phyloP scores from a whole-genome alignment of 2,113 vertebrate species.

The Onychorhynchus coronatus region DNA sequence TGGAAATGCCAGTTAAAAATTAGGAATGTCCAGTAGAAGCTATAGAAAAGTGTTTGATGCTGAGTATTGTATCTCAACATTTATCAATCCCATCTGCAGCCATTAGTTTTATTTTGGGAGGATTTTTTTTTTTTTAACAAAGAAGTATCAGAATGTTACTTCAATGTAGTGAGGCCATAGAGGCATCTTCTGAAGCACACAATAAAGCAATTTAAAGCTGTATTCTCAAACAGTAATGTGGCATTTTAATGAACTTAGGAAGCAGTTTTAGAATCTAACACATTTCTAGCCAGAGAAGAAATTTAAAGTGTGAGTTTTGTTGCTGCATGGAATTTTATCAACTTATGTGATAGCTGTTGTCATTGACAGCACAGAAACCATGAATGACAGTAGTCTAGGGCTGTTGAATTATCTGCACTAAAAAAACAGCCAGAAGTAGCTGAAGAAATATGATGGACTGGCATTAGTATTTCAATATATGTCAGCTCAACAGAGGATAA shows the following conservation, averaged over 20 bases:
- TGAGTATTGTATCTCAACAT: background rate
- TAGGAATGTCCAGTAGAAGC: background rate
- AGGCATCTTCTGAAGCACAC: accelerated
- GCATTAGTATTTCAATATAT: background rate
- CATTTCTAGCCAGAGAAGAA: background rate
- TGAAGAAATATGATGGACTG: background rate
- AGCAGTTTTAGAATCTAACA: background rate
- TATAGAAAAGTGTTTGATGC: background rate
- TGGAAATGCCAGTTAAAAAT: background rate
- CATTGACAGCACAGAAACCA: background rate
- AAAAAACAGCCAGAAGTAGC: background rate
- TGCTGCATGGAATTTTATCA: background rate
- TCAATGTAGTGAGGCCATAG: background rate
- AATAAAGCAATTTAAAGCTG: background rate
- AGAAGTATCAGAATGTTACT: background rate
- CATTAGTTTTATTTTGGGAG: background rate
- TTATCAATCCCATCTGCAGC: background rate
- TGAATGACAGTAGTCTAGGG: background rate
- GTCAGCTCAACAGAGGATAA: background rate
- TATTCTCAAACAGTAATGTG: background rate
- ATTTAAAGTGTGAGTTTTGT: background rate
- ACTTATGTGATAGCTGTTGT: background rate
- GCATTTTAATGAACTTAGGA: background rate
- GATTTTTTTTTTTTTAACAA: background rate
- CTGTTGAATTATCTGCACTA: background rate